Evolutionary conservation across 2,113 vertebrate genomes (phyloP).

Genomic region (Lophura nycthemera): DNA sequence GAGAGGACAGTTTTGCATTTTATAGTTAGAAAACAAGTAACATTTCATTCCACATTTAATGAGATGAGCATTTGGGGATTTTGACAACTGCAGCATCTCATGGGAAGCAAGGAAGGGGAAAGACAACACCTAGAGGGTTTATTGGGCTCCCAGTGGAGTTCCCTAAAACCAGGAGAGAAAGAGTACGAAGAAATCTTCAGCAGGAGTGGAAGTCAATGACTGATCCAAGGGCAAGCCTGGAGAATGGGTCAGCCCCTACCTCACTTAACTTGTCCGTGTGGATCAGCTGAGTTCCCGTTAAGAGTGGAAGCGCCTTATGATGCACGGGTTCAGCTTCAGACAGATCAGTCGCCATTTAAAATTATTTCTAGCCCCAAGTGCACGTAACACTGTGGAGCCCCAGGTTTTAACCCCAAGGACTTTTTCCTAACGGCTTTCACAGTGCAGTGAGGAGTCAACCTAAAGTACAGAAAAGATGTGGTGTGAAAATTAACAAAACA

Average conservation of each 20-base stretch:
- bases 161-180: constrained; percentile 59
- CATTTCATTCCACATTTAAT: constrained; percentile 43
- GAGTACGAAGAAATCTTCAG: constrained; percentile 55
- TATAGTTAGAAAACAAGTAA: neutral
- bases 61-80: constrained; percentile 21
- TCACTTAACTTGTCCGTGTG: constrained; percentile 84
- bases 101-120: constrained; percentile 52
- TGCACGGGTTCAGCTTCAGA: constrained; percentile 83
- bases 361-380: constrained; percentile 80
- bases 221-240: constrained; percentile 81
- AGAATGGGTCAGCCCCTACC: constrained; percentile 82
- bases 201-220: constrained; percentile 73
- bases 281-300: constrained; percentile 84
- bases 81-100: neutral
- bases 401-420: constrained; percentile 82
- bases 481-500: constrained; percentile 80
- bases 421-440: constrained; percentile 82
- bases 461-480: constrained; percentile 84
- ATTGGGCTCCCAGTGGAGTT: constrained; percentile 17
- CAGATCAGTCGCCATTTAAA: constrained; percentile 84
- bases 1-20: constrained; percentile 16
- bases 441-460: constrained; percentile 82
- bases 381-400: constrained; percentile 81
- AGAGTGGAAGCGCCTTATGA: constrained; percentile 84
- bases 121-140: constrained; percentile 1